These are phyloP conservation scores for Leucophora obtusa DNA, from an alignment of 2,888 invertebrate species.

Conservation along the genomic window DNA sequence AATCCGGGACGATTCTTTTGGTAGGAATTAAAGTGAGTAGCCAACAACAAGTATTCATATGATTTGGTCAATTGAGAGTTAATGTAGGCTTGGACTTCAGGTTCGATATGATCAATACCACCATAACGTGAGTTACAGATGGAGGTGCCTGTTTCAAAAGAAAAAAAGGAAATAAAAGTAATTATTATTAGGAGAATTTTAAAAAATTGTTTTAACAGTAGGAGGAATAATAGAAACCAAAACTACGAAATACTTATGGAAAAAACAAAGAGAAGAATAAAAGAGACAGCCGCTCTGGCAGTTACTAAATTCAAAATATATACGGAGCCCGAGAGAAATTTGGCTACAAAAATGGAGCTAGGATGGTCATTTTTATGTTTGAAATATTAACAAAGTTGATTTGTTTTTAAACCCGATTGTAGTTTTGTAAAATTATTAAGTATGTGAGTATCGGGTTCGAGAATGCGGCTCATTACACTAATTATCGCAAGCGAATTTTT, in stretches of 20 bases:
- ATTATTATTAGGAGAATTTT: neutral
- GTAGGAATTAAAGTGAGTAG: slow-evolving; percentile 88
- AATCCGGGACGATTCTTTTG: slow-evolving; percentile 88
- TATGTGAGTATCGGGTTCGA: too few species aligned
- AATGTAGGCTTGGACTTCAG: slow-evolving; percentile 74
- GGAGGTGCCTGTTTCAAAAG: slow-evolving; percentile 47
- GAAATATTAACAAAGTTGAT: too few species aligned
- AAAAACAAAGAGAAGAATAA: neutral
- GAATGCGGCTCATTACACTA: too few species aligned
- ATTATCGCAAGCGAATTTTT: too few species aligned
- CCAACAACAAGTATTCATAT: slow-evolving; percentile 86
- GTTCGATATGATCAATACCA: slow-evolving; percentile 71
- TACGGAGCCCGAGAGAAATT: too few species aligned
- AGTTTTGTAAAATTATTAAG: too few species aligned
- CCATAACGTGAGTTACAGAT: slow-evolving; percentile 72
- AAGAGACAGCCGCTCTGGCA: neutral
- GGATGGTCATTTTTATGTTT: too few species aligned
- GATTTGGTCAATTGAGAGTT: slow-evolving; percentile 85
- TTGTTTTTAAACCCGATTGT: too few species aligned
- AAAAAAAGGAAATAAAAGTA: slow-evolving; percentile 30
- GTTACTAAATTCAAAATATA: neutral
- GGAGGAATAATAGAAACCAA: neutral
- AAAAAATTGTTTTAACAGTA: neutral
- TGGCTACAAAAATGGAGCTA: too few species aligned
- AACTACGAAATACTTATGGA: neutral